Evolutionary conservation across 2,113 vertebrate species (phyloP).

Genomic region (Megaceryle torquata): DNA sequence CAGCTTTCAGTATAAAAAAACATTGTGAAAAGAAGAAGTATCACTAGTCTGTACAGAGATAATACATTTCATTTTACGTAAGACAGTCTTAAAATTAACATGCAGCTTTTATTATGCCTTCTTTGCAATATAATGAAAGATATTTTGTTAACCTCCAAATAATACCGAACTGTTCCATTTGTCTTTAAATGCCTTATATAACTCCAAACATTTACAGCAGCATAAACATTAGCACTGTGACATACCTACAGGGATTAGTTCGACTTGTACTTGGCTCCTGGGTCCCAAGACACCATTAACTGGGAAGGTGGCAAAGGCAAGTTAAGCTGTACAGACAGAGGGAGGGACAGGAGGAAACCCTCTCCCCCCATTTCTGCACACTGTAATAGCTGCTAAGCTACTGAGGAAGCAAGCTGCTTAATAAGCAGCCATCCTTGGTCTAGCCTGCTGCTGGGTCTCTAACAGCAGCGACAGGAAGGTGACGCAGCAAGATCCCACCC

Average conservation of each 20-base stretch:
- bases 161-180: background rate
- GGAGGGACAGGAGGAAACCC: background rate
- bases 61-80: background rate
- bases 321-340: background rate
- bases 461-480: background rate
- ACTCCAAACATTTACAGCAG: background rate
- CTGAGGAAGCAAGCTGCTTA: background rate
- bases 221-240: background rate
- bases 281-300: background rate
- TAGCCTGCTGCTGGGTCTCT: background rate
- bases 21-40: background rate
- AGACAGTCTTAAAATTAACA: background rate
- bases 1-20: slow-evolving; percentile 72
- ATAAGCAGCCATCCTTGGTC: background rate
- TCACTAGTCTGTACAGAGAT: background rate
- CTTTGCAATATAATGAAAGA: background rate
- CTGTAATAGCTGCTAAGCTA: background rate
- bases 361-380: background rate
- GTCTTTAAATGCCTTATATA: background rate
- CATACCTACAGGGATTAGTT: background rate
- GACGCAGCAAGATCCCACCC: background rate
- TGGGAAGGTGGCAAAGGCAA: background rate
- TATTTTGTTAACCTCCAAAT: background rate
- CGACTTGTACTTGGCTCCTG: background rate
- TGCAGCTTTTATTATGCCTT: background rate